Conservation (phyloP, 2,888 invertebrate species). For the Lasioglossum leucozonium region DNA sequence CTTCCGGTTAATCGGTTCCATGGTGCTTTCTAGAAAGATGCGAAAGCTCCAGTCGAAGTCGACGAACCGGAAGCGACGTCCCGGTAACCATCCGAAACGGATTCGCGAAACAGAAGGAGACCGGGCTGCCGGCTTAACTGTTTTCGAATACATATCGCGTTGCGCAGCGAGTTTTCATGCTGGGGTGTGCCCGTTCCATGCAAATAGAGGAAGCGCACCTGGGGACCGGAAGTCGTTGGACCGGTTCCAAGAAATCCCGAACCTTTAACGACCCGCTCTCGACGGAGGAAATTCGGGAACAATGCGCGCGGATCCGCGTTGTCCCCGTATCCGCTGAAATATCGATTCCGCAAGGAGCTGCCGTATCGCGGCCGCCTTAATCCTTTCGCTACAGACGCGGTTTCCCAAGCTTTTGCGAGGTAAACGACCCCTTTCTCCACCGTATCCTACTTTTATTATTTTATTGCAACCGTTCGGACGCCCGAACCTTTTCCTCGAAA, state of each 20-base stretch:
- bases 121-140: not conserved
- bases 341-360: conserved; percentile 20
- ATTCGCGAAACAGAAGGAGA: not conserved
- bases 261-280: conserved; percentile 49
- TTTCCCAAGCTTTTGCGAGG: not conserved
- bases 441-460: not conserved
- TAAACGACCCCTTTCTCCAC: not conserved
- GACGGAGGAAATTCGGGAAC: conserved; percentile 35
- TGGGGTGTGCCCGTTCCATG: conserved; percentile 19
- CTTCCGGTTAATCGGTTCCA: not conserved
- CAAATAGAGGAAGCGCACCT: conserved; percentile 34
- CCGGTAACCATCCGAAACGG: not conserved
- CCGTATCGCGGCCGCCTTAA: not conserved
- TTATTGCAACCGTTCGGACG: not conserved
- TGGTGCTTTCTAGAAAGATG: no score
- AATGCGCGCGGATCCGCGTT: conserved; percentile 15
- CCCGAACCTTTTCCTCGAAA: not conserved
- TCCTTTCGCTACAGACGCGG: conserved; percentile 1
- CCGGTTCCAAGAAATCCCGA: conserved; percentile 55
- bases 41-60: not conserved
- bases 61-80: not conserved
- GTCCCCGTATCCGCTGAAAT: not conserved
- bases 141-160: conserved; percentile 32
- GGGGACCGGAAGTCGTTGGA: conserved; percentile 56
- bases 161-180: conserved; percentile 15